Base-by-base conservation (phyloP, 2,797 vertebrate species). In the Pseudochromis fuscus region DNA sequence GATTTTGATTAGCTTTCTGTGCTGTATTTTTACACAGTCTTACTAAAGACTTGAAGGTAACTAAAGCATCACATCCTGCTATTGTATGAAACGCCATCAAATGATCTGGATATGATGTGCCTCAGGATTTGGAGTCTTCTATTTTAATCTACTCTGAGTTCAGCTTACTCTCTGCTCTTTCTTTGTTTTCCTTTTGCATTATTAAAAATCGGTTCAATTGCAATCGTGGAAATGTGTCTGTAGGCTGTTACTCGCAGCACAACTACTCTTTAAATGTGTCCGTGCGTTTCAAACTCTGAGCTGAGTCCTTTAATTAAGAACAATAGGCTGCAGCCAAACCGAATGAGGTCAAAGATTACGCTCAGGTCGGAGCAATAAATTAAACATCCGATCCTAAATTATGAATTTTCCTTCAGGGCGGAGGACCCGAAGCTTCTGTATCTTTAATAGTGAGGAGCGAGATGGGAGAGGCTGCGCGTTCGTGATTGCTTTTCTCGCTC, bases 381-480 rank as follows among this genome's bases (percentile, higher is more conserved):
- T 77, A 94, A 92, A 87, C 86, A 92, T 84, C 40, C 27, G 19
- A 60, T 75, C 51, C 40, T 91, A 79, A 89, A 89, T 83, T 75
- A 93, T 94, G 79, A 79, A 94, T 91, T 83, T 85, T 81, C 75
- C 79, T 81, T 81, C 71, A 81, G 86, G 77, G 65, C 45, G 77
- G 69, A 67, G 79, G 72, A 86, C 49, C 68, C 50, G 55, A 40
- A 85, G 81, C 86, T 90, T 83, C 87, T 88, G 83, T 81, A 73
- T 91, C 87, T 91, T 94, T 95, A 94, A 94, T 92, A 84, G 82
- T 69, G 75, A 74, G 40, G 72, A 79, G 66, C 72, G 44, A 85
- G 91, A 93, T 93, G 94, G 95, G 94, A 95, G 94, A 94, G 93
- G 93, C 92, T 92, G 90, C 91, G 94, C 95, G 94, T 92, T 89